Evolutionary conservation across 1,140 invertebrate genomes (phyloP), one percentile per base, ranked within the genome.

Genomic region (Euwallacea similis): DNA sequence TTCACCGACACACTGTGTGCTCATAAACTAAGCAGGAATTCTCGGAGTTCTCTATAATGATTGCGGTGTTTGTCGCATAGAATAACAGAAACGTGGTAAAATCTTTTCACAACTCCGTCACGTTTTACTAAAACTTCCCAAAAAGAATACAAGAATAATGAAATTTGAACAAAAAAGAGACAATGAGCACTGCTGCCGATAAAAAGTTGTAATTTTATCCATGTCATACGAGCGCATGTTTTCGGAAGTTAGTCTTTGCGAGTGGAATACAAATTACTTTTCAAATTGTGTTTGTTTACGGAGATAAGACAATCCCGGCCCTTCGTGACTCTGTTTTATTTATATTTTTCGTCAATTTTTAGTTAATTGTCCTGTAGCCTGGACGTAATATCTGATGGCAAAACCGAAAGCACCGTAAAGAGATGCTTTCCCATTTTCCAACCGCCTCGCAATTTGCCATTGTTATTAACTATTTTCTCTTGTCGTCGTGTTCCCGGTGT

Each of bases 201-300:
- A 55, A 56, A 66, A 66, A 66, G 65, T 66, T 66, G 65, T 66
- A 66, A 66, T 66, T 66, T 66, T 42, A 58, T 66, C 65, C 54
- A 44, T 58, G 53, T 66, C 65, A 58, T 66, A 66, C 42, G 42
- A 13, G 65, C 42, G 41, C 53, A 44, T 42, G 47, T 58, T 56
- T 66, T 55, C 53, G 42, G 50, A 68, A 68, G 66, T 68, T 60
- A 21, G 63, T 42, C 63, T 10, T 7, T 54, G 63, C 63, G 46
- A 41, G 7, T 33, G 8, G 65, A 67, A 67, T 67, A 43, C 43
- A 67, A 67, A 67, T 67, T 56, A 46, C 21, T 67, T 67, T 58
- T 42, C 55, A 67, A 67, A 67, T 67, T 67, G 65, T 58, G 44
- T 67, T 67, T 67, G 65, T 67, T 67, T 58, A 67, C 33, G 46